Evolutionary conservation across 2,113 vertebrate species (phyloP).

Genomic region (Columbina picui): DNA sequence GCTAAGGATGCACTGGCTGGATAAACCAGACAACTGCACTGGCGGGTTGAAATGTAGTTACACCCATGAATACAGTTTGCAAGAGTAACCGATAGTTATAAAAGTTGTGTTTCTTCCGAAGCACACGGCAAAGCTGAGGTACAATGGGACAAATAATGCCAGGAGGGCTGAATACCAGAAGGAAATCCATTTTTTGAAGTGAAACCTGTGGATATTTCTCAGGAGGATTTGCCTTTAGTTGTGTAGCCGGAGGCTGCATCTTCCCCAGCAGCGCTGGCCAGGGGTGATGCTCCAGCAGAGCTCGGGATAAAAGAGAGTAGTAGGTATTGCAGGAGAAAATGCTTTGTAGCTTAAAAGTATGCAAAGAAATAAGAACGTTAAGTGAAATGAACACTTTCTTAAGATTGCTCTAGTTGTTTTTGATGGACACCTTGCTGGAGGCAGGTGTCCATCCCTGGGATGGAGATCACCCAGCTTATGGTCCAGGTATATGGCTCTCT

Average conservation of each 20-base stretch:
- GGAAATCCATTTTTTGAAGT: background rate
- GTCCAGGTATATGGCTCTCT: background rate
- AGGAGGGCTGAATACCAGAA: background rate
- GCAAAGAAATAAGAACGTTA: background rate
- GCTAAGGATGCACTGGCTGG: background rate
- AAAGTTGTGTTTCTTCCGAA: conserved; percentile 20
- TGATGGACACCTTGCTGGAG: background rate
- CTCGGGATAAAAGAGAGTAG: background rate
- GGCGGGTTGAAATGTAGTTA: background rate
- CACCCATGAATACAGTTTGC: conserved; percentile 10
- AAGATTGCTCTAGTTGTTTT: background rate
- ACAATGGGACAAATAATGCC: background rate
- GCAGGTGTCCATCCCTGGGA: background rate
- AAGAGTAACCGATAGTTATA: conserved; percentile 7
- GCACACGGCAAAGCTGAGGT: background rate
- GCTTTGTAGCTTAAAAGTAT: background rate
- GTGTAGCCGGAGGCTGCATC: background rate
- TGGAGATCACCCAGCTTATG: background rate
- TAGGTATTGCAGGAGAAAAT: background rate
- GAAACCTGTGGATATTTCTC: background rate
- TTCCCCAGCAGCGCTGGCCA: background rate
- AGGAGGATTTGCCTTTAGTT: background rate
- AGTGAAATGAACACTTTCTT: background rate
- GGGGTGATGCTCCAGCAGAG: background rate
- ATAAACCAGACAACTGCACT: background rate